Evolutionary conservation across 2,888 invertebrate species (phyloP).

Genomic region (Venusia cambrica): DNA sequence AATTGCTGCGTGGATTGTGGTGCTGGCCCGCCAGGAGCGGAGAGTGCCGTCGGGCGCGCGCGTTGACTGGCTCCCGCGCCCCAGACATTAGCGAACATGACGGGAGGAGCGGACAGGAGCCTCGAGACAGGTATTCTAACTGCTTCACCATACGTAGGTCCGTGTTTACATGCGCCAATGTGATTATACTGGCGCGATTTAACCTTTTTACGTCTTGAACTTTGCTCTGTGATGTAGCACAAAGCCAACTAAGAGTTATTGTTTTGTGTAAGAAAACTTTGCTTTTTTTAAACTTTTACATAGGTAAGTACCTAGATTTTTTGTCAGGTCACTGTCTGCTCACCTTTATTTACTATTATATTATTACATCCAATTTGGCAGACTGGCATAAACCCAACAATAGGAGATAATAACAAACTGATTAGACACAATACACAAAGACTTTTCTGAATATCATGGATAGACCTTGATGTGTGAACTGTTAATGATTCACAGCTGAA

Average conservation of each 20-base stretch:
- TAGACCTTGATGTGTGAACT: not conserved
- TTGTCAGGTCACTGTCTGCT: too few species aligned
- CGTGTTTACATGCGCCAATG: slow-evolving; percentile 39
- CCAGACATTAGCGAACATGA: slow-evolving; percentile 57
- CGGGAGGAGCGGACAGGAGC: slow-evolving; percentile 66
- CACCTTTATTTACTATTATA: too few species aligned
- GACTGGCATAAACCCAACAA: too few species aligned
- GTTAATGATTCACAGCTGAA: not conserved
- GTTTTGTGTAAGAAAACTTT: slow-evolving; percentile 8
- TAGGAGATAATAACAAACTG: too few species aligned
- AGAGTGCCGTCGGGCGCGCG: slow-evolving; percentile 50
- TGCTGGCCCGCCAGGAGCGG: slow-evolving; percentile 62
- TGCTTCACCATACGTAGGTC: slow-evolving; percentile 53
- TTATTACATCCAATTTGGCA: too few species aligned
- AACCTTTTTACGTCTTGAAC: slow-evolving; percentile 26
- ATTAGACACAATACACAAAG: slow-evolving; percentile 10
- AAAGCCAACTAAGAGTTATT: slow-evolving; percentile 13
- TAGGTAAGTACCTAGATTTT: too few species aligned
- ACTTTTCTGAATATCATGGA: slow-evolving; percentile 2
- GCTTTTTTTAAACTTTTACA: not conserved
- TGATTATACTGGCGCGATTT: slow-evolving; percentile 38
- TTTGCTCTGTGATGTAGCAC: slow-evolving; percentile 25
- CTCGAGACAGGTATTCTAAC: slow-evolving; percentile 68
- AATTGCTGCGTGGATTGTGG: slow-evolving; percentile 77
- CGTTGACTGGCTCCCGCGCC: slow-evolving; percentile 49